Percentiles rank a stretch among this genome's conserved stretches.
Conservation (phyloP, 2,113 vertebrate genomes). For the Crotalus helleri region DNA sequence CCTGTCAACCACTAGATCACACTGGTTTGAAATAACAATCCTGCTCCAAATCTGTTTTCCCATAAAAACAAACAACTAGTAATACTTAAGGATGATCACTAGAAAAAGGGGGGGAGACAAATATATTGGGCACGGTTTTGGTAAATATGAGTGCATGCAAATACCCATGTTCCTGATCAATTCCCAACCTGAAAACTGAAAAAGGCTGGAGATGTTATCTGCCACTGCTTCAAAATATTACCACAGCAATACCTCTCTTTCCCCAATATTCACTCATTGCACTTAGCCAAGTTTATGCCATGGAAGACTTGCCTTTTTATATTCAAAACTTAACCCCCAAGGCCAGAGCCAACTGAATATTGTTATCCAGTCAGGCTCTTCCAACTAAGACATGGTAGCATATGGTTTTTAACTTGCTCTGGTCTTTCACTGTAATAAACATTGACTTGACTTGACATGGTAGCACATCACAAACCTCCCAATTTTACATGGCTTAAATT, state of each 20-base stretch:
- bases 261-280: background rate
- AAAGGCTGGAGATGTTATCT: background rate
- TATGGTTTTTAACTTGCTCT: background rate
- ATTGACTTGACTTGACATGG: background rate
- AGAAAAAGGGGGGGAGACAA: background rate
- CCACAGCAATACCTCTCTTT: background rate
- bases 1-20: background rate
- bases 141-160: background rate
- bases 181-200: background rate
- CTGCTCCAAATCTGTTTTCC: background rate
- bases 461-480: background rate
- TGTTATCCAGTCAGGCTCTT: background rate
- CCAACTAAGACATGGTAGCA: background rate
- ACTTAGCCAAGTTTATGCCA: background rate
- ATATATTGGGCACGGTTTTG: background rate
- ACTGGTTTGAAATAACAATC: background rate
- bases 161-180: background rate
- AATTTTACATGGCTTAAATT: background rate
- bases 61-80: background rate
- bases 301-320: no score
- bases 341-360: background rate
- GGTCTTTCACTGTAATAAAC: no score
- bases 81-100: background rate
- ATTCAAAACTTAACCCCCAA: background rate
- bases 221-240: background rate